Evolutionary conservation across 1,140 invertebrate genomes (phyloP), one percentile per base, ranked within the genome.

Genomic region (Drosophila repleta): DNA sequence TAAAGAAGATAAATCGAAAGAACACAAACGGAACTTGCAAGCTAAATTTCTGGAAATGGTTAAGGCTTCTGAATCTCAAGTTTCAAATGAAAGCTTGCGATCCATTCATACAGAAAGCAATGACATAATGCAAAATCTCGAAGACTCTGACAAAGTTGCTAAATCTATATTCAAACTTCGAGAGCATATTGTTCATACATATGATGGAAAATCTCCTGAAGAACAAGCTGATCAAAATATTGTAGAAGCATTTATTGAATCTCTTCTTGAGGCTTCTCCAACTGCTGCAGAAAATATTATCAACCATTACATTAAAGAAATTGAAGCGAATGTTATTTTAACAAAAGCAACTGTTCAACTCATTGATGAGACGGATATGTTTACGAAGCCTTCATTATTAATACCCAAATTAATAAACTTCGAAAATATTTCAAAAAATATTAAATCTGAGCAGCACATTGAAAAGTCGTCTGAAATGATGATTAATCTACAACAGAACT

Each of bases 151-250:
- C 5, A 64, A 67, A 37, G 60, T 83, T 0, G 48, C 66, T 5
- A 89, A 90, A 48, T 60, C 56, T 1, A 69, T 89, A 24, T 90
- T 90, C 10, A 89, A 89, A 35, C 18, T 90, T 11, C 71, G 71
- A 32, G 84, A 90, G 24, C 81, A 85, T 21, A 90, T 90, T 26
- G 87, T 89, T 17, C 87, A 90, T n/a, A 90, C 87, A 1, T 90
- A 89, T 35, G 87, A 90, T 48, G 80, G 80, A 15, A 79, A 58
- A 29, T 11, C 57, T 2, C 24, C 24, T 3, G 43, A 63, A 18
- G 76, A 74, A 2, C 45, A 8, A 21, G 3, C n/a, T n/a, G 62
- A 60, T 1, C 65, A 39, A 1, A 24, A 69, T 35, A 53, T 64
- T 29, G 15, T 80, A 0, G 84, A 87, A 39, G 32, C 52, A 11